Evolutionary conservation across 1,140 invertebrate genomes (phyloP), one percentile per base, ranked within the genome.

Genomic region (Asbolus verrucosus): DNA sequence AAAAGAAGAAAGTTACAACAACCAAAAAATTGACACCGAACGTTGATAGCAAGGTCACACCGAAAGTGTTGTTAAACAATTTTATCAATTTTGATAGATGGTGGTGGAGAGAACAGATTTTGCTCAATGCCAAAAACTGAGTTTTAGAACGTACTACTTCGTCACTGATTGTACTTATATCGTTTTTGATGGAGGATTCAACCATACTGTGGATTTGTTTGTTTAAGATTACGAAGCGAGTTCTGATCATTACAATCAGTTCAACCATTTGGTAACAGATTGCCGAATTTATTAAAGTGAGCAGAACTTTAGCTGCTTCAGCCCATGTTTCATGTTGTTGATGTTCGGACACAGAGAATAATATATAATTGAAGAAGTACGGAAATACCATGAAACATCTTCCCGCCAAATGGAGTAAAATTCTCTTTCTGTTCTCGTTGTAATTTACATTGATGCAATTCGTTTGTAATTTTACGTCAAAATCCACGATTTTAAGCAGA

Each of bases 81-180:
- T 71, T 70, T 6, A 69, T 46, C 3, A 38, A 54, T 43, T 73
- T 73, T 8, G 38, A 66, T 14, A 75, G 16, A 19, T 65, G 59
- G 21, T 73, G 71, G 65, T 75, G 71, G 8, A 75, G 27, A 5
- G 24, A 36, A 14, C 67, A 69, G 18, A 73, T 67, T 24, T 70
- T 31, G 15, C 38, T 19, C 6, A 41, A 65, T 6, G n/a, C 21
- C 3, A 6, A 11, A 6, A 54, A 54, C 0, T 13, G n/a, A n/a
- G 3, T 27, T 27, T 65, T 8, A 6, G 9, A 16, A 13, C 19
- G 4, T 30, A 5, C 9, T 4, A 8, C 9, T 6, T n/a, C n/a
- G n/a, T 65, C 46, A 16, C 41, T n/a, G 0, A n/a, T 6, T 11
- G 15, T 19, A 2, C 13, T 27, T 27, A 8, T 8, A 27, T 4